phyloP scores from a whole-genome alignment of 2,113 vertebrate species.

The Chaenocephalus aceratus region DNA sequence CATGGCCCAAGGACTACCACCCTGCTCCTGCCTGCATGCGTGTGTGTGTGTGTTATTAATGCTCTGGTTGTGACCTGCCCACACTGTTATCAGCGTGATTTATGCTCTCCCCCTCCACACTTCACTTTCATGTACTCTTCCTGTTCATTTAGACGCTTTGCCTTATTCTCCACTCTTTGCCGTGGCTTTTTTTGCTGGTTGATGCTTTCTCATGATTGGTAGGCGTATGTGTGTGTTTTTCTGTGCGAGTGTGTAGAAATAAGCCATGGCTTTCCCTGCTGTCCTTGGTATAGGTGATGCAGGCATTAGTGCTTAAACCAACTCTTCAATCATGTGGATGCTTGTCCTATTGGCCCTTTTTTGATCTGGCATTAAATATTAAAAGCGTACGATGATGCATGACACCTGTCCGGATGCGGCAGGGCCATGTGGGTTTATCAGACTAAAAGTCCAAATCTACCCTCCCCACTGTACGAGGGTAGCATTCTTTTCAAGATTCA shows the following conservation, averaged over 20 bases:
- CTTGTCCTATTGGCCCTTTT: constrained; percentile 57
- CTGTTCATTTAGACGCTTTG: constrained; percentile 58
- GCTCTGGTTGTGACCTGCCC: constrained; percentile 77
- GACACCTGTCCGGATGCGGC: constrained; percentile 47
- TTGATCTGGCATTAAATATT: constrained; percentile 68
- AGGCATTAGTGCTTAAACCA: constrained; percentile 49
- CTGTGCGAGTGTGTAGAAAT: not conserved
- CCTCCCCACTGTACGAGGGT: constrained; percentile 27
- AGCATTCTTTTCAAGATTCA: constrained; percentile 25
- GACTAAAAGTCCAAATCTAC: constrained; percentile 55
- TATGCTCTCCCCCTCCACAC: constrained; percentile 68
- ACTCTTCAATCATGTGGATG: constrained; percentile 38
- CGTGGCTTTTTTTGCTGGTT: not conserved
- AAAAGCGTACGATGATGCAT: constrained; percentile 53
- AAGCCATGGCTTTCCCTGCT: not conserved
- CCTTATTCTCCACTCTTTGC: constrained; percentile 40
- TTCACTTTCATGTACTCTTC: constrained; percentile 55
- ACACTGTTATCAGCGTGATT: constrained; percentile 78
- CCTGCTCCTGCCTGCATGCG: constrained; percentile 37
- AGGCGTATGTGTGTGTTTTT: not conserved
- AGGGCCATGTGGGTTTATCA: constrained; percentile 22
- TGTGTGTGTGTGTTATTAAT: constrained; percentile 74
- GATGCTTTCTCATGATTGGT: not conserved
- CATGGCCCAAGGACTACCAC: constrained; percentile 63
- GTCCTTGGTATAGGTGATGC: constrained; percentile 40